Conservation (phyloP, 2,113 vertebrate species). For the Odontesthes bonariensis region DNA sequence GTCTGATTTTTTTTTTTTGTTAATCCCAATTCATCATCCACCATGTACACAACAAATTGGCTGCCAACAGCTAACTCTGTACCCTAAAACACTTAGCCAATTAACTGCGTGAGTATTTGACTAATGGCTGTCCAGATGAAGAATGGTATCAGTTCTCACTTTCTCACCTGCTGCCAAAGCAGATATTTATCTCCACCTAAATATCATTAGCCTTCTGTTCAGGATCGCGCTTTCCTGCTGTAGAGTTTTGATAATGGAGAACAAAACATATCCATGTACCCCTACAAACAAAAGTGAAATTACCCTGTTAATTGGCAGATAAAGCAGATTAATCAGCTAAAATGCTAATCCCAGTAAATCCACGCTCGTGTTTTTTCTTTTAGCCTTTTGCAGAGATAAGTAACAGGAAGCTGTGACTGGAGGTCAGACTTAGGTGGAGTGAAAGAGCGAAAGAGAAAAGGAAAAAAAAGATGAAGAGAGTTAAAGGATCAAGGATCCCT, state of each 20-base stretch:
- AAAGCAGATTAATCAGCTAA: constrained; percentile 51
- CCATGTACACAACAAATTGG: background rate
- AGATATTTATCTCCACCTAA: constrained; percentile 13
- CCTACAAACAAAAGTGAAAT: constrained; percentile 35
- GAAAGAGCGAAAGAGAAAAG: constrained; percentile 7
- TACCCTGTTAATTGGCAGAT: constrained; percentile 51
- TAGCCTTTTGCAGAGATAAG: constrained; percentile 26
- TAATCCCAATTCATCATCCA: background rate
- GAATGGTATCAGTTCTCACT: background rate
- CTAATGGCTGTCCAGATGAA: constrained; percentile 12
- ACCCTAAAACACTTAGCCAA: background rate
- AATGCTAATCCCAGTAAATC: constrained; percentile 65
- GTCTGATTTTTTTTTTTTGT: too few species aligned
- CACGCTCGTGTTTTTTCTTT: constrained; percentile 29
- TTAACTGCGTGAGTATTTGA: constrained; percentile 5
- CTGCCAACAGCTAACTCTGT: background rate
- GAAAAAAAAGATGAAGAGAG: constrained; percentile 12
- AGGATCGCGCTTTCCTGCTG: background rate
- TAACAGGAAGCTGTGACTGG: constrained; percentile 27
- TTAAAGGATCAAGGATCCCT: constrained; percentile 30
- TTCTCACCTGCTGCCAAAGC: background rate
- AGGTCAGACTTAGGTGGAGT: constrained; percentile 56
- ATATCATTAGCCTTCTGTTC: constrained; percentile 40
- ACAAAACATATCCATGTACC: constrained; percentile 49
- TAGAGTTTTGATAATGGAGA: constrained; percentile 36